phyloP scores from a whole-genome alignment of 2,797 vertebrate genomes.

The Phyllotis vaccarum region DNA sequence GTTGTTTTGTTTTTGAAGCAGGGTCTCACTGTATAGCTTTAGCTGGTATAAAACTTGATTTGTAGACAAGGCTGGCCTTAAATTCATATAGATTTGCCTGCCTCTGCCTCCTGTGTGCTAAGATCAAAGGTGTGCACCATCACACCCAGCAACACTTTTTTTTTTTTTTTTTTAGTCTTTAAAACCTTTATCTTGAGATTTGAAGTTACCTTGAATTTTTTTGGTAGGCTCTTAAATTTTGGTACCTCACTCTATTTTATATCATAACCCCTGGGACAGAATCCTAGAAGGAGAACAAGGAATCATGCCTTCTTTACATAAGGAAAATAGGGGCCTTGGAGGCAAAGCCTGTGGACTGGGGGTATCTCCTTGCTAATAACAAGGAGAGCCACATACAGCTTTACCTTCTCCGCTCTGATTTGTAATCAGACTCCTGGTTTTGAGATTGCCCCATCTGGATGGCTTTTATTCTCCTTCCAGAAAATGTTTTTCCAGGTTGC shows the following conservation, averaged over 20 bases:
- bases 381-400: not conserved
- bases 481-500: conserved; percentile 2
- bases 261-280: not conserved
- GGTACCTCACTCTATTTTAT: not conserved
- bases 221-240: not conserved
- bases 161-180: not conserved
- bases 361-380: not conserved
- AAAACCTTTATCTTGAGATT: conserved; percentile 23
- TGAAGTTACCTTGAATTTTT: not conserved
- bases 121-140: not conserved
- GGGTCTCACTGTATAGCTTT: not conserved
- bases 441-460: not conserved
- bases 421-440: not conserved
- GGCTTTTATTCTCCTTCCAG: not conserved
- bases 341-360: not conserved
- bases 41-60: not conserved
- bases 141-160: not conserved
- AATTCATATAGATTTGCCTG: not conserved
- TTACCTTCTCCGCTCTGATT: not conserved
- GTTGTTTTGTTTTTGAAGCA: not conserved
- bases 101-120: not conserved
- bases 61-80: not conserved
- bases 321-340: not conserved
- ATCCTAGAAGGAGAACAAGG: not conserved
- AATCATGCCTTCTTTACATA: not conserved